Evolutionary conservation across 2,113 vertebrate species (phyloP).

Genomic region (Nothobranchius furzeri): DNA sequence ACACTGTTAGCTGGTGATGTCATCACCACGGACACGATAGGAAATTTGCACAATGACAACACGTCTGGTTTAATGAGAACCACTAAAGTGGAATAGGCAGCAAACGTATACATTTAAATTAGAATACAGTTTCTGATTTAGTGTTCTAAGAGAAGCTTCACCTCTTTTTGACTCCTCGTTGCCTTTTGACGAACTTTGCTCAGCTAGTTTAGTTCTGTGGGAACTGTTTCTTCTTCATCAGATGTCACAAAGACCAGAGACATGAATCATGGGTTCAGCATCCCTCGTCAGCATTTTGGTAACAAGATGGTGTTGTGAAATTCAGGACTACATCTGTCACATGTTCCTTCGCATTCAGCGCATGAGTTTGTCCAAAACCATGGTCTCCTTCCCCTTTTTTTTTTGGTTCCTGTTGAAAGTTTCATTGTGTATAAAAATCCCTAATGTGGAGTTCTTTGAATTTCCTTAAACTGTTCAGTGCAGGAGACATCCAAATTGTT

Average conservation of each 20-base stretch:
- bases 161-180: conserved; percentile 2
- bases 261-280: conserved; percentile 54
- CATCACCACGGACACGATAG: conserved; percentile 35
- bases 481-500: no score
- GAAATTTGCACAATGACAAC: conserved; percentile 31
- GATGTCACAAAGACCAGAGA: conserved; percentile 10
- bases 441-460: neutral
- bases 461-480: conserved; percentile 8
- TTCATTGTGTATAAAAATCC: conserved; percentile 24
- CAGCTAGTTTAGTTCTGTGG: neutral
- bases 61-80: conserved; percentile 1
- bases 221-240: neutral
- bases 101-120: neutral
- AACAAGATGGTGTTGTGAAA: conserved; percentile 69
- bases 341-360: conserved; percentile 47
- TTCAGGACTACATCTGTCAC: conserved; percentile 58
- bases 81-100: neutral
- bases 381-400: conserved; percentile 45
- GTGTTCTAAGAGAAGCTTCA: neutral
- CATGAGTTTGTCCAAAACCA: conserved; percentile 15
- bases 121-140: neutral
- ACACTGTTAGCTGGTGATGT: conserved; percentile 50
- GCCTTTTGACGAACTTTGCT: neutral
- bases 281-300: conserved; percentile 56
- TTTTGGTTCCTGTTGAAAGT: neutral